These are phyloP conservation scores for Urechis unicinctus DNA, from an alignment of 2,888 invertebrate genomes.

Conservation along the genomic window DNA sequence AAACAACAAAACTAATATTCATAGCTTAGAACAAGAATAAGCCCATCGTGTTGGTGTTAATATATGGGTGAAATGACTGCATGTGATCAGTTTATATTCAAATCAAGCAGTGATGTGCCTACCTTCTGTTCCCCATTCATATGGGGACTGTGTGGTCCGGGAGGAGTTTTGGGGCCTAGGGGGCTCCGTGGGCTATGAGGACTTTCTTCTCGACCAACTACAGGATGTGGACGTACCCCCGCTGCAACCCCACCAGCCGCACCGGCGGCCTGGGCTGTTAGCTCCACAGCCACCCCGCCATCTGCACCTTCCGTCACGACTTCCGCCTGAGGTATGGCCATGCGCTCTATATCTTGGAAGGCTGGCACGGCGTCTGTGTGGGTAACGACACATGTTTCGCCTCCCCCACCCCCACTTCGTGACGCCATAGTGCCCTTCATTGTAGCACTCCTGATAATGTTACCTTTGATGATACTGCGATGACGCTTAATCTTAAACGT, in stretches of 20 bases:
- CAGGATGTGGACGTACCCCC: no score
- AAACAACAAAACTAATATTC: no score
- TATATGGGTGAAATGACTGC: no score
- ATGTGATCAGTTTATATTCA: no score
- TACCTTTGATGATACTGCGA: constrained; percentile 21
- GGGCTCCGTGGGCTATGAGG: no score
- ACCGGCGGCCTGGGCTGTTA: background rate
- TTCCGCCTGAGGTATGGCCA: constrained; percentile 14
- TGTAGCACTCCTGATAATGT: constrained; percentile 21
- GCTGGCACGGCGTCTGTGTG: background rate
- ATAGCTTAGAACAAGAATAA: no score
- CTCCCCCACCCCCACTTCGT: background rate
- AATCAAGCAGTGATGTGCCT: no score
- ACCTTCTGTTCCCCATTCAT: no score
- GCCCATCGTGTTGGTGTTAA: no score
- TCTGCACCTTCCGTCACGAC: background rate
- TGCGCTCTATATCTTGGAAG: constrained; percentile 6
- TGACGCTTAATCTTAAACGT: constrained; percentile 65
- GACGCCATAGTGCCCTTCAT: constrained; percentile 16
- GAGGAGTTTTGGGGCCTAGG: no score
- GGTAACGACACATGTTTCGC: background rate
- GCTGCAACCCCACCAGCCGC: background rate
- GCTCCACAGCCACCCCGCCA: background rate
- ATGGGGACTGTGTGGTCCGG: no score
- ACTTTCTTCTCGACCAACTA: no score